phyloP scores from a whole-genome alignment of 2,113 vertebrate genomes.

The Mus spicilegus region DNA sequence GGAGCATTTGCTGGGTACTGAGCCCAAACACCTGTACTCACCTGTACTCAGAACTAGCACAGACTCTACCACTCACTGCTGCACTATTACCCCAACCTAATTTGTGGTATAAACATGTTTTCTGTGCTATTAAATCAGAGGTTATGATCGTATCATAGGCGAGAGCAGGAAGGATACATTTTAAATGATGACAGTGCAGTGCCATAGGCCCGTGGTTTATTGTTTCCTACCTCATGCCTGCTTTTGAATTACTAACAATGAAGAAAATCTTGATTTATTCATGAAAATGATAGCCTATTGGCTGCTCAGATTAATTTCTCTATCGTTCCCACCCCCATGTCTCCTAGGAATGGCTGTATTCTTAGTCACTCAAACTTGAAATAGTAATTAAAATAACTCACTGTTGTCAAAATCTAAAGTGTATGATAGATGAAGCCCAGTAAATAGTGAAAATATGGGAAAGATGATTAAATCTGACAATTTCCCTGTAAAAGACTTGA shows the following conservation, averaged over 20 bases:
- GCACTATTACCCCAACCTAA: no score
- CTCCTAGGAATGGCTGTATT: constrained; percentile 55
- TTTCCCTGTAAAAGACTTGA: constrained; percentile 87
- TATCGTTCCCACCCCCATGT: neutral
- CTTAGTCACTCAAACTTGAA: constrained; percentile 64
- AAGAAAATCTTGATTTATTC: constrained; percentile 51
- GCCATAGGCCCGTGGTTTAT: neutral
- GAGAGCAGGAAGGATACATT: neutral
- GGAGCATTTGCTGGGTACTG: neutral
- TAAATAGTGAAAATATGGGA: constrained; percentile 88
- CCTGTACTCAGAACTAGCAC: neutral
- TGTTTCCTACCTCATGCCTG: neutral
- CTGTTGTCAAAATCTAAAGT: constrained; percentile 86
- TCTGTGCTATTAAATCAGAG: constrained; percentile 36
- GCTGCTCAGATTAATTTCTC: constrained; percentile 45
- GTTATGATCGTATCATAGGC: neutral
- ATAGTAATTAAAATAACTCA: constrained; percentile 80
- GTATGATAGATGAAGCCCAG: constrained; percentile 87
- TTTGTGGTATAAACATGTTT: constrained; percentile 19
- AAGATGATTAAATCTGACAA: constrained; percentile 93
- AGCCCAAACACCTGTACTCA: neutral
- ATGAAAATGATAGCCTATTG: constrained; percentile 57
- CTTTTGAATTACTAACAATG: constrained; percentile 37
- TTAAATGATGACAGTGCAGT: neutral
- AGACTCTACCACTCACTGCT: neutral